phyloP scores from a whole-genome alignment of 2,797 vertebrate species.

The Gymnopithys bicolor region DNA sequence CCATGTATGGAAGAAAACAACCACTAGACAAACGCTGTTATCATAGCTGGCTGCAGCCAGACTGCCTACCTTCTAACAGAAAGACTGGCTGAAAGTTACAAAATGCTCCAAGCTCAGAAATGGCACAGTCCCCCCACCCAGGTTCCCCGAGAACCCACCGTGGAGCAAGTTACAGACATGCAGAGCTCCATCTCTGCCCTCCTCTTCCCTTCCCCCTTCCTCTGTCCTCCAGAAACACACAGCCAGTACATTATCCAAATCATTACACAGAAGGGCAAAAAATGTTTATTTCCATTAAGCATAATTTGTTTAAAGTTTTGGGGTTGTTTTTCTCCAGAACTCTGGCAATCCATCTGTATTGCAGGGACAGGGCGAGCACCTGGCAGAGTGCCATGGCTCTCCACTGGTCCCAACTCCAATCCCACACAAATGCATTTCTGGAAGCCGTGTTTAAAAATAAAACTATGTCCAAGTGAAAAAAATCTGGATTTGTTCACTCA shows the following conservation, averaged over 20 bases:
- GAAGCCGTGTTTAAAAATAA: conserved; percentile 46
- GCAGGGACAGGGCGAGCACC: not conserved
- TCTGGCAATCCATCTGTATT: not conserved
- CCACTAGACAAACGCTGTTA: not conserved
- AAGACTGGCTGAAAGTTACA: not conserved
- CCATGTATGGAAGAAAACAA: not conserved
- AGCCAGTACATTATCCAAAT: conserved; percentile 1
- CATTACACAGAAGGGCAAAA: not conserved
- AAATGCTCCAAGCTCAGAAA: not conserved
- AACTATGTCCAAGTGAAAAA: conserved; percentile 21
- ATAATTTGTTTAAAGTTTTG: conserved; percentile 59
- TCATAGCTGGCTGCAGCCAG: not conserved
- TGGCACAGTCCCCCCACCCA: accelerated
- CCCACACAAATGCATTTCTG: conserved; percentile 36
- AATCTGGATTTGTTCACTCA: conserved; percentile 11
- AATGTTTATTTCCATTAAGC: conserved; percentile 52
- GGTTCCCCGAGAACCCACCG: not conserved
- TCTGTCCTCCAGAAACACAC: conserved; percentile 3
- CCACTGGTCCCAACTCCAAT: conserved; percentile 20
- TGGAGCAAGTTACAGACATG: not conserved
- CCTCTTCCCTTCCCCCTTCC: not conserved
- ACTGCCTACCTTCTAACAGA: not conserved
- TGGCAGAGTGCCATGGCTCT: conserved; percentile 2
- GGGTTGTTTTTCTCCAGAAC: conserved; percentile 46
- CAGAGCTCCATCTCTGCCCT: not conserved